A percentile compares a stretch with the other conserved stretches of the same genome.
Evolutionary conservation across 2,797 vertebrate genomes (phyloP).

Genomic region (Hemibagrus guttatus): DNA sequence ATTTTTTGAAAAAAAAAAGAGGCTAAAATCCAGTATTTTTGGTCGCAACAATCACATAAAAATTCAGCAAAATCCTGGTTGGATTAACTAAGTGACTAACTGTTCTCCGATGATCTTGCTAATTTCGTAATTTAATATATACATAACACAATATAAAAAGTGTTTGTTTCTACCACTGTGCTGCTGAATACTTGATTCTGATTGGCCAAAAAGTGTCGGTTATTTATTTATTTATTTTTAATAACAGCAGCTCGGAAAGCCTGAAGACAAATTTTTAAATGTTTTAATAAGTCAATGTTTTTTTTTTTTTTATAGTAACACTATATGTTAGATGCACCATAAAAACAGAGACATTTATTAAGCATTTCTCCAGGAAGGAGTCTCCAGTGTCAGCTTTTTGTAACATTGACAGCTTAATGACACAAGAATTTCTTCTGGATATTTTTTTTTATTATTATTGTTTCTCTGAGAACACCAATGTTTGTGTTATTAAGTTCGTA

Average conservation of each 20-base stretch:
- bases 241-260: not conserved
- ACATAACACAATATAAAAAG: not conserved
- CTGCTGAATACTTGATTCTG: not conserved
- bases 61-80: too few relatives aligned
- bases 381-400: not conserved
- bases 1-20: too few relatives aligned
- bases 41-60: too few relatives aligned
- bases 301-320: not conserved
- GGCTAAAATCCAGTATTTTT: too few relatives aligned
- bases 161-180: not conserved
- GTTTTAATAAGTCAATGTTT: not conserved
- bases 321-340: not conserved
- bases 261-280: not conserved
- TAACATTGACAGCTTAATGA: not conserved
- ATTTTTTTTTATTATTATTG: not conserved
- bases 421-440: not conserved
- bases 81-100: too few relatives aligned
- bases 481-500: not conserved
- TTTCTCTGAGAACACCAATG: not conserved
- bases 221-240: not conserved
- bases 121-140: too few relatives aligned
- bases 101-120: too few relatives aligned
- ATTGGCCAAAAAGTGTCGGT: not conserved
- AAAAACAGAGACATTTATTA: not conserved
- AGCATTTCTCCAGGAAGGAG: not conserved